These are phyloP conservation scores for Chrysocyon brachyurus DNA, from an alignment of 2,797 vertebrate genomes.

Conservation along the genomic window DNA sequence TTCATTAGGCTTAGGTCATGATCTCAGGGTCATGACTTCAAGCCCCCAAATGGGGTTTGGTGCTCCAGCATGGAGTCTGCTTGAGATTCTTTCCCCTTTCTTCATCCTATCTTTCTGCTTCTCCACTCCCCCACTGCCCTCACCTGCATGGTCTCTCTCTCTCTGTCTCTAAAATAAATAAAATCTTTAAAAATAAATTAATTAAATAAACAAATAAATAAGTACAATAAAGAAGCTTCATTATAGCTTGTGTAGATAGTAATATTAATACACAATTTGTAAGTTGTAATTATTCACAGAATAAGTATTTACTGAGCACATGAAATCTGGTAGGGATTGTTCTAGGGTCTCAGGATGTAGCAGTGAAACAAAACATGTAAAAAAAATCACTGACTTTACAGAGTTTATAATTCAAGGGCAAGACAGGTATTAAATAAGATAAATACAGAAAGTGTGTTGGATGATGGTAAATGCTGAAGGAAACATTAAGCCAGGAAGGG, in stretches of 20 bases:
- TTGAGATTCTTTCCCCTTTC: not conserved
- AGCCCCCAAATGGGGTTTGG: not conserved
- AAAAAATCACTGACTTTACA: not conserved
- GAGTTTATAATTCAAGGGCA: not conserved
- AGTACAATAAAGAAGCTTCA: not conserved
- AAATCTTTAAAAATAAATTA: no score
- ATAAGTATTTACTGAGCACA: not conserved
- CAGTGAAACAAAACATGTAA: not conserved
- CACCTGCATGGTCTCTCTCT: not conserved
- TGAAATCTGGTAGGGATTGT: not conserved
- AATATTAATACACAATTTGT: not conserved
- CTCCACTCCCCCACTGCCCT: no score
- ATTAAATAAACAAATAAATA: no score
- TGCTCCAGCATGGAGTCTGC: not conserved
- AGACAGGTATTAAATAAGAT: not conserved
- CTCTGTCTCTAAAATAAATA: no score
- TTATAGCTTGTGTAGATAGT: not conserved
- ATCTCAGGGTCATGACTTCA: not conserved
- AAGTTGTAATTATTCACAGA: not conserved
- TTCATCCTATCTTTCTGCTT: not conserved
- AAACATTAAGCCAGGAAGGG: not conserved
- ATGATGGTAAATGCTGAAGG: not conserved
- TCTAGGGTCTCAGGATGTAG: not conserved
- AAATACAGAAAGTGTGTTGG: not conserved
- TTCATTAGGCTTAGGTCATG: not conserved